Percentiles rank a stretch among this genome's conserved stretches.
phyloP scores from a whole-genome alignment of 2,888 invertebrate species.

The Phanerotoma sp. region DNA sequence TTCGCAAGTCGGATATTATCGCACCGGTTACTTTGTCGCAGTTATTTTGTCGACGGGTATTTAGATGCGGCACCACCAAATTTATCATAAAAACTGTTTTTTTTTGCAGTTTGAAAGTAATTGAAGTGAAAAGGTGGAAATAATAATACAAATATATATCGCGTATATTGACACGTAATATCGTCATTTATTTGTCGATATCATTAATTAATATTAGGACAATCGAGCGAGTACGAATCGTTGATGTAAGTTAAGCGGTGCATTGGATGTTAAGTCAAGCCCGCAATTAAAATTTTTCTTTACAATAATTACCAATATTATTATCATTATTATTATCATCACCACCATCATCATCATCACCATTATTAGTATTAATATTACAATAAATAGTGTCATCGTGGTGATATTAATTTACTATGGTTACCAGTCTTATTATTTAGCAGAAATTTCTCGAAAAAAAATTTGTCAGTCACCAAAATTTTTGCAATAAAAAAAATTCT shows the following conservation, averaged over 20 bases:
- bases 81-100: neutral
- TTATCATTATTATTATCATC: conserved; percentile 5
- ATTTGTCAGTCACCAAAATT: too few relatives aligned
- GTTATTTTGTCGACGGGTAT: too few relatives aligned
- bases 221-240: conserved; percentile 31
- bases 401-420: too few relatives aligned
- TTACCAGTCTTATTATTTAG: too few relatives aligned
- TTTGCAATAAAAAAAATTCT: too few relatives aligned
- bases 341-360: neutral
- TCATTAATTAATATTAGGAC: conserved; percentile 32
- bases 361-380: neutral
- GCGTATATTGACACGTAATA: conserved; percentile 32
- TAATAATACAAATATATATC: conserved; percentile 10
- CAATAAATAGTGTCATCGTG: neutral
- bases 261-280: neutral
- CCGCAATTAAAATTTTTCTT: conserved; percentile 5
- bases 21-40: too few relatives aligned
- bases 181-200: conserved; percentile 35
- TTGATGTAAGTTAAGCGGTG: conserved; percentile 10
- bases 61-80: too few relatives aligned
- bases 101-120: too few relatives aligned
- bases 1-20: too few relatives aligned
- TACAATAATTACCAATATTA: conserved; percentile 11
- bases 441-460: too few relatives aligned
- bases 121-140: conserved; percentile 1